A percentile compares a stretch with the other conserved stretches of the same genome.
phyloP scores from a whole-genome alignment of 2,888 invertebrate species.

The Syrista parreyssii region DNA sequence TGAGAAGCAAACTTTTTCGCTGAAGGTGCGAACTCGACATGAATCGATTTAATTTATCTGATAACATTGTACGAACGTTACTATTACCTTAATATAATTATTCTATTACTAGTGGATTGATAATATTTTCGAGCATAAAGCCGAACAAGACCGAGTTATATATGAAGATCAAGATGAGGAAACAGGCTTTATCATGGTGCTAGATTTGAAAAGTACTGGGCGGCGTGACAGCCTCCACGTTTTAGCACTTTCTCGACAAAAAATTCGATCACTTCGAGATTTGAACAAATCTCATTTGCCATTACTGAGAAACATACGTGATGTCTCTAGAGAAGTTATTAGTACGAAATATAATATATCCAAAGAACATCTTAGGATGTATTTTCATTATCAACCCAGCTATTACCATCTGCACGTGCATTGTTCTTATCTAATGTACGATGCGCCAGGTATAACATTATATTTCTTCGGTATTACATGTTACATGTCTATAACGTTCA shows the following conservation, averaged over 20 bases:
- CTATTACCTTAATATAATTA: background rate
- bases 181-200: conserved; percentile 88
- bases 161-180: conserved; percentile 83
- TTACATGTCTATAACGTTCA: background rate
- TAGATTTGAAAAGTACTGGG: conserved; percentile 98
- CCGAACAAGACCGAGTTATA: conserved; percentile 88
- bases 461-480: conserved; percentile 1
- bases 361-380: conserved; percentile 80
- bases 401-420: conserved; percentile 98
- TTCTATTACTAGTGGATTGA: conserved; percentile 85
- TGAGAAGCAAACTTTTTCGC: conserved; percentile 77
- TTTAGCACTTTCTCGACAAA: conserved; percentile 81
- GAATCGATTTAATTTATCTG: conserved; percentile 25
- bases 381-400: conserved; percentile 95
- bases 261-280: conserved; percentile 87
- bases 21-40: conserved; percentile 72
- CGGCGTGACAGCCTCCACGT: conserved; percentile 83
- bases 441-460: conserved; percentile 74
- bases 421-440: conserved; percentile 83
- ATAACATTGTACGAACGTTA: background rate
- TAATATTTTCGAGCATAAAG: conserved; percentile 93
- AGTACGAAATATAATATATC: conserved; percentile 79
- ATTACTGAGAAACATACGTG: conserved; percentile 82
- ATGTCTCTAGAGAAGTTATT: conserved; percentile 80
- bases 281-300: conserved; percentile 82